Base-by-base conservation (phyloP, 2,113 vertebrate genomes). In the Odontesthes bonariensis region DNA sequence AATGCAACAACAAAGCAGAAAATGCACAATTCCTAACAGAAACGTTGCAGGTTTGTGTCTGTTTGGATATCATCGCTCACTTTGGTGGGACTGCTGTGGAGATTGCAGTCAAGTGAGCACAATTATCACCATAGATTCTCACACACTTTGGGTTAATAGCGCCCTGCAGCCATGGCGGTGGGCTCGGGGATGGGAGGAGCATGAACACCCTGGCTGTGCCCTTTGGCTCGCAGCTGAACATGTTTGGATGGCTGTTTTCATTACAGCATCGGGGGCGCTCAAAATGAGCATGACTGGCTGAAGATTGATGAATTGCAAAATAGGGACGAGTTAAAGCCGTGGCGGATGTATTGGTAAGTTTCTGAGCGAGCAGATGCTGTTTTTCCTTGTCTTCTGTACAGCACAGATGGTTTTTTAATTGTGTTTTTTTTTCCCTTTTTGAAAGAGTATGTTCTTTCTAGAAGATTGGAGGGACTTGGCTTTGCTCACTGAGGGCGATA, bases 241-340 rank as follows among this genome's bases (percentile, higher is more conserved):
- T 79, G 56, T 86, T 83, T 76, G 61, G 70, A 58, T 73, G 73
- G 72, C 51, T 83, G 78, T 80, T 83, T 87, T 77, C 64, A 77
- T 88, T 85, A 70, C 53, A 0, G 59, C 10, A 61, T 13, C 1
- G 20, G 20, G 57, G 73, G 69, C 60, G 64, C 66, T 17, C 86
- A 72, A 81, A 87, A 87, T 90, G 58, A 69, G 58, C 73, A 77
- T 53, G 83, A 82, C 22, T 64, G 69, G 83, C 47, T 79, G 49
- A 67, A 63, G 75, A 83, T 68, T 79, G 86, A 91, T 89, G 83
- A 75, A 77, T 70, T 77, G 62, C 70, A 81, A 83, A 82, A 82
- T 57, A 47, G 62, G 67, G 40, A 55, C 16, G 6, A 31, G 56
- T 81, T 74, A 54, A 59, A 74, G 66, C 55, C 0, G 2, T n/a